Evolutionary conservation across 2,888 invertebrate species (phyloP).

Genomic region (Colletes collaris): DNA sequence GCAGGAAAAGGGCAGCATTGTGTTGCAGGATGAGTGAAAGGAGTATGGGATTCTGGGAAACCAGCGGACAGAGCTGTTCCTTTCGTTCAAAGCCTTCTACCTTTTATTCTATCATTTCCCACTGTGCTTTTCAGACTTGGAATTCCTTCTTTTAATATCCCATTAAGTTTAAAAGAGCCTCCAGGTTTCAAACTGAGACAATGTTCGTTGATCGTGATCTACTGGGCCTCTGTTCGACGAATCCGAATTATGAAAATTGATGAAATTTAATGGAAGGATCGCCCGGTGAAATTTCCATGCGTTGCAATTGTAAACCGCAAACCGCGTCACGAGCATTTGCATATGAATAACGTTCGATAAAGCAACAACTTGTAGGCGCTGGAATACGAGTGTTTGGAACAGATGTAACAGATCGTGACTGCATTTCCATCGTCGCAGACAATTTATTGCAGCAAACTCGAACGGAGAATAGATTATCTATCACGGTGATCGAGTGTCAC

Average conservation of each 20-base stretch:
- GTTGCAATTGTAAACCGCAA: conserved; percentile 1
- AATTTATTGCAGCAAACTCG: not conserved
- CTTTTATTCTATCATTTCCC: conserved; percentile 2
- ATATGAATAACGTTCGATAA: conserved; percentile 20
- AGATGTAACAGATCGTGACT: conserved; percentile 9
- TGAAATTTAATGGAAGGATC: too few species aligned
- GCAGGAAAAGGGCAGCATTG: conserved; percentile 34
- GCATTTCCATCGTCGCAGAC: not conserved
- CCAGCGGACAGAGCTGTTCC: conserved; percentile 4
- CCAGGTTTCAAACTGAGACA: not conserved
- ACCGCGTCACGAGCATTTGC: conserved; percentile 28
- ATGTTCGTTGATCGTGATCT: not conserved
- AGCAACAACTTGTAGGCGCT: conserved; percentile 16
- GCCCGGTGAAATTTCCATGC: too few species aligned
- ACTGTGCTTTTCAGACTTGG: not conserved
- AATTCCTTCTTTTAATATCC: not conserved
- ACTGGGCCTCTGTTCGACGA: not conserved
- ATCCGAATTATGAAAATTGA: too few species aligned
- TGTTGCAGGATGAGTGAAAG: conserved; percentile 40
- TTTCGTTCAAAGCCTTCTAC: conserved; percentile 28
- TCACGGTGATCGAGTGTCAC: not conserved
- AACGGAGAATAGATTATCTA: conserved; percentile 8
- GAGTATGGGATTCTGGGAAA: conserved; percentile 14
- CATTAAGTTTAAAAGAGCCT: not conserved
- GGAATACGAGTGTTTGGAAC: conserved; percentile 28